Evolutionary conservation across 2,113 vertebrate genomes (phyloP).

Genomic region (Oreotrochilus melanogaster): DNA sequence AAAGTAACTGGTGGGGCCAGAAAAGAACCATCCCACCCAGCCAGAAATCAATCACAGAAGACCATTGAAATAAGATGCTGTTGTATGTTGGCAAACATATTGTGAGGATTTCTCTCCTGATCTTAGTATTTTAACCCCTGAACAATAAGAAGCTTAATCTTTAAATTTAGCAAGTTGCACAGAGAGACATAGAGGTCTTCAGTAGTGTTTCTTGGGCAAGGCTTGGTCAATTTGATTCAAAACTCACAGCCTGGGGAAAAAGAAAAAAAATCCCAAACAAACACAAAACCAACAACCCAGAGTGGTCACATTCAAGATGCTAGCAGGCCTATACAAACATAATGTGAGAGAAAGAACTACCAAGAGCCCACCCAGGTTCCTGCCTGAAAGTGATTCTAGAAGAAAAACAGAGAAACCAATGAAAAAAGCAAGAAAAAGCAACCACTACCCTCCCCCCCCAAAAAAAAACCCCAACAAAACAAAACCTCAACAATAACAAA

Average conservation of each 20-base stretch:
- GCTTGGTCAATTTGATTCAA: background rate
- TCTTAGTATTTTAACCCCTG: background rate
- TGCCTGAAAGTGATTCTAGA: background rate
- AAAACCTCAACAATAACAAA: background rate
- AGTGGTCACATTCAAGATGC: background rate
- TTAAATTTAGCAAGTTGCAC: background rate
- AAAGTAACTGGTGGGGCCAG: background rate
- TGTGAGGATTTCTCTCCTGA: background rate
- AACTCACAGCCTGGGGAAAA: background rate
- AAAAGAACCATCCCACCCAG: background rate
- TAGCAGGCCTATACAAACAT: background rate
- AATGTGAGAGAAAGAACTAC: background rate
- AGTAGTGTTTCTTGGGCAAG: background rate
- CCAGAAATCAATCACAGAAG: background rate
- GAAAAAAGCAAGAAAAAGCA: background rate
- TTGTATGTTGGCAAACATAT: background rate
- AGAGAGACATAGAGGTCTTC: background rate
- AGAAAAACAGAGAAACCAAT: background rate
- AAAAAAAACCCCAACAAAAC: background rate
- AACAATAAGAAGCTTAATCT: background rate
- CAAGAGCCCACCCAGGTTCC: background rate
- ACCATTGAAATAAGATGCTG: background rate
- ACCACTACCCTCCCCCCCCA: too few relatives aligned
- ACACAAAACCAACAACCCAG: background rate
- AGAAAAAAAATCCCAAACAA: background rate